phyloP scores from a whole-genome alignment of 35 echinoderm and acorn worm genomes.

The Holothuria glaberrima region DNA sequence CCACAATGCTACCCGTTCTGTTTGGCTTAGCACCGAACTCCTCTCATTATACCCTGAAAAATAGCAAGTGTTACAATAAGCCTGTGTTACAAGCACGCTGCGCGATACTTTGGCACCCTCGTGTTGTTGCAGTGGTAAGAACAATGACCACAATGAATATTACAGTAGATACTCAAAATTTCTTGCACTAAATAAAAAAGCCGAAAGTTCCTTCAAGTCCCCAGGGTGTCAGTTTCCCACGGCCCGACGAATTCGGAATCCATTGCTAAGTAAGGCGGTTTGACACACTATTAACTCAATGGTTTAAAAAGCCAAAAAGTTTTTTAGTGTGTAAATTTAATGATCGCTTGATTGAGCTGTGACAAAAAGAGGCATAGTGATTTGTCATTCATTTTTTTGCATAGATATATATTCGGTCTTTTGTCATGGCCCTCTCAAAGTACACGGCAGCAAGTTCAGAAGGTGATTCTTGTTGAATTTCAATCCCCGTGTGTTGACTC shows the following conservation, averaged over 20 bases:
- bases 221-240: constrained; percentile 45
- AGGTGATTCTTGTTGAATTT: no score
- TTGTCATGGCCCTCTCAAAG: no score
- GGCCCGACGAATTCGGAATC: constrained; percentile 1
- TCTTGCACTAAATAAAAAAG: no score
- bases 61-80: constrained; percentile 56
- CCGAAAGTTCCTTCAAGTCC: no score
- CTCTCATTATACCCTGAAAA: background rate
- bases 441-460: no score
- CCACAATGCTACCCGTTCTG: no score
- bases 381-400: no score
- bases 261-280: constrained; percentile 5
- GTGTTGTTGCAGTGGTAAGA: background rate
- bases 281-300: constrained; percentile 10
- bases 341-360: constrained; percentile 22
- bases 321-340: constrained; percentile 29
- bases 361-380: constrained; percentile 7
- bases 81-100: constrained; percentile 53
- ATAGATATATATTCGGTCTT: no score
- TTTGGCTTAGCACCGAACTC: background rate
- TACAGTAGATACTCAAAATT: constrained; percentile 17
- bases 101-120: constrained; percentile 34
- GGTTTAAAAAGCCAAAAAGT: constrained; percentile 50
- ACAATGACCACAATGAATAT: constrained; percentile 38
- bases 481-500: no score